Percentiles rank a stretch among this genome's conserved stretches.
These are phyloP conservation scores for Anguilla rostrata DNA, from an alignment of 2,113 vertebrate species.

Conservation along the genomic window DNA sequence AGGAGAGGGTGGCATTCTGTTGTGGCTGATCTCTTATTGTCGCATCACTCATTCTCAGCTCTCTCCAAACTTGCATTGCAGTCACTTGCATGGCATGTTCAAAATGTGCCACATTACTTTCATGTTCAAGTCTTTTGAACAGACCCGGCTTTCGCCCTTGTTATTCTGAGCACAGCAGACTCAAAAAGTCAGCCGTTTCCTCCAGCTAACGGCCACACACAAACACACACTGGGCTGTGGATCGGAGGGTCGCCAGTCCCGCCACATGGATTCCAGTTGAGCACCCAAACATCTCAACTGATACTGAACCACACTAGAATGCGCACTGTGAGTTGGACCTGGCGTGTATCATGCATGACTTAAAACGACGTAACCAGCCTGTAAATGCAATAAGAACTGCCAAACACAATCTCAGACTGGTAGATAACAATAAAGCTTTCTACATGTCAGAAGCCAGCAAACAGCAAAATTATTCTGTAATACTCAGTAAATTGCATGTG, in stretches of 20 bases:
- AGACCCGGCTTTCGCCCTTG: not conserved
- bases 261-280: conserved; percentile 42
- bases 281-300: conserved; percentile 54
- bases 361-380: conserved; percentile 18
- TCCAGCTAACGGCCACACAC: not conserved
- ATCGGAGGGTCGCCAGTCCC: not conserved
- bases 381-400: not conserved
- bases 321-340: not conserved
- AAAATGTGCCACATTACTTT: not conserved
- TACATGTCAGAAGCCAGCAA: conserved; percentile 33
- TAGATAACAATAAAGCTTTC: conserved; percentile 14
- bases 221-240: not conserved
- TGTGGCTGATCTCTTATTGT: not conserved
- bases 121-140: not conserved
- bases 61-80: not conserved
- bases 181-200: not conserved
- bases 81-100: not conserved
- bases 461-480: conserved; percentile 47
- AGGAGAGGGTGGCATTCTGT: not conserved
- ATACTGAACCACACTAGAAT: conserved; percentile 49
- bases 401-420: not conserved
- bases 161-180: not conserved
- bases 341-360: conserved; percentile 10
- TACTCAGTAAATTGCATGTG: conserved; percentile 52
- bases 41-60: not conserved